phyloP scores from a whole-genome alignment of 2,113 vertebrate genomes.

The Cottus gobio region DNA sequence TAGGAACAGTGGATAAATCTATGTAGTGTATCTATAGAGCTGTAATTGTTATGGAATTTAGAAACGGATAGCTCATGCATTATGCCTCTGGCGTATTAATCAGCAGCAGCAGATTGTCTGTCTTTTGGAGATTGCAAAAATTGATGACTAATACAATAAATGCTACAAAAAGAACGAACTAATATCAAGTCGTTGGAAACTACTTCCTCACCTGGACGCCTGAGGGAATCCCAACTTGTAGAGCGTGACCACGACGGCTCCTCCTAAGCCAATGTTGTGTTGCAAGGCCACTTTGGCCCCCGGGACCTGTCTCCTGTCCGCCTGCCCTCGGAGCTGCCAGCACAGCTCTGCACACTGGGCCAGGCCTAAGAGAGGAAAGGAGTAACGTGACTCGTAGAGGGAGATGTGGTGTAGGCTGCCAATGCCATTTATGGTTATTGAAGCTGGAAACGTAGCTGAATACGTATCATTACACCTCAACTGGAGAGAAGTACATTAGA shows the following conservation, averaged over 20 bases:
- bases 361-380: constrained; percentile 86
- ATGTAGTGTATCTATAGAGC: neutral
- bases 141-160: neutral
- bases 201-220: constrained; percentile 78
- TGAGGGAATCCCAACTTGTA: constrained; percentile 92
- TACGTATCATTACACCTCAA: neutral
- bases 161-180: neutral
- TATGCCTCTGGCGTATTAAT: neutral
- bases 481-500: neutral
- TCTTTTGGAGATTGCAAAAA: neutral
- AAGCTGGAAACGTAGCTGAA: neutral
- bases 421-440: neutral
- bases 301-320: constrained; percentile 88
- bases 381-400: neutral
- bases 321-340: constrained; percentile 95
- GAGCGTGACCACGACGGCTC: constrained; percentile 89
- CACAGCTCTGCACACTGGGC: constrained; percentile 97
- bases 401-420: neutral
- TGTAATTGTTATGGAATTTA: neutral
- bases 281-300: constrained; percentile 92
- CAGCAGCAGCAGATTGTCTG: neutral
- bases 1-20: neutral
- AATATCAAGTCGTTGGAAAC: neutral
- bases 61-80: neutral
- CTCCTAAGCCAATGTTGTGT: constrained; percentile 94